phyloP scores from a whole-genome alignment of 2,888 invertebrate genomes.

The Dryocosmus kuriphilus region DNA sequence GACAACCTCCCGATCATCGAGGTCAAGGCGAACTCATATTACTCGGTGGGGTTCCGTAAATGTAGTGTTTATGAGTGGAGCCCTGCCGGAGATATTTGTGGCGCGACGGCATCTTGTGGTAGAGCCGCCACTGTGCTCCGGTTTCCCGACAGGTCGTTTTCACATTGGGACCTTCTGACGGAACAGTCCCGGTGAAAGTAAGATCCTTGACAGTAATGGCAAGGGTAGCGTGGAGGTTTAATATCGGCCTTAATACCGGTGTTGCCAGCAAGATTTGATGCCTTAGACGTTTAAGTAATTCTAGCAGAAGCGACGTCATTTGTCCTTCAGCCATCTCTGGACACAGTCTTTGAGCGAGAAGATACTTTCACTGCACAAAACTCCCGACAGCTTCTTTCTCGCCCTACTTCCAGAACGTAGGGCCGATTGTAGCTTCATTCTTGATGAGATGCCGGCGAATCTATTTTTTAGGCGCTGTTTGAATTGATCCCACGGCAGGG shows the following conservation, averaged over 20 bases:
- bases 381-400: constrained; percentile 1
- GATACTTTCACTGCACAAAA: constrained; percentile 14
- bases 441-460: constrained; percentile 26
- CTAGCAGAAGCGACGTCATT: not conserved
- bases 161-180: not conserved
- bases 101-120: not conserved
- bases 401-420: not conserved
- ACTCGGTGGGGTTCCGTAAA: not conserved
- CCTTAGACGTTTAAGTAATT: not conserved
- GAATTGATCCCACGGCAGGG: constrained; percentile 41
- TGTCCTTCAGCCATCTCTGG: not conserved
- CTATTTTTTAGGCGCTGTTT: constrained; percentile 16
- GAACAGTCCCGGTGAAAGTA: not conserved
- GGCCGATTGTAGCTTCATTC: constrained; percentile 2
- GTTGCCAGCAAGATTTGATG: not conserved
- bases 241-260: no score
- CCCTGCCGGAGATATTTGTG: not conserved
- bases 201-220: not conserved
- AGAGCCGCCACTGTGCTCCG: not conserved
- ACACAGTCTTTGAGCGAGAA: not conserved
- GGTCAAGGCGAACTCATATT: not conserved
- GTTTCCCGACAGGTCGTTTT: not conserved
- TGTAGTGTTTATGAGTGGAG: not conserved
- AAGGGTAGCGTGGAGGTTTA: not conserved
- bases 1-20: not conserved